Evolutionary conservation across 2,113 vertebrate genomes (phyloP).

Genomic region (Pachyramphus minor): DNA sequence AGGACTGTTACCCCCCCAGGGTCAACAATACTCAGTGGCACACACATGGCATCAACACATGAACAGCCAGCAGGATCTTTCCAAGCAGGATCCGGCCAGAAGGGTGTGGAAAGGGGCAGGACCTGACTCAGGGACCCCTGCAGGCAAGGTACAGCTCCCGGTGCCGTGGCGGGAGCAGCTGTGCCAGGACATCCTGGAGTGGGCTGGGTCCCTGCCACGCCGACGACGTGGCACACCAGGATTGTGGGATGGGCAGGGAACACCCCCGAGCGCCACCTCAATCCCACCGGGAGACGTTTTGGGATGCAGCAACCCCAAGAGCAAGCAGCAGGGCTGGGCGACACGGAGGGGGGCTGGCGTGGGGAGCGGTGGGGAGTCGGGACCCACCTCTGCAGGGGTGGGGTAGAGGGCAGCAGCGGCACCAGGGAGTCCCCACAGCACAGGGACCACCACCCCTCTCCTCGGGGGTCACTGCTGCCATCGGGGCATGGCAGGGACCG

Average conservation of each 20-base stretch:
- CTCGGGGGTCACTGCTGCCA: background rate
- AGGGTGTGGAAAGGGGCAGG: background rate
- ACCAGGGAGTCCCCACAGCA: background rate
- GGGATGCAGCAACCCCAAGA: background rate
- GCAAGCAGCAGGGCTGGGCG: background rate
- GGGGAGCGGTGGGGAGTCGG: too few species aligned
- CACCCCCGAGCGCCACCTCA: background rate
- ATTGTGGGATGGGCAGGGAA: background rate
- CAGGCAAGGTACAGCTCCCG: background rate
- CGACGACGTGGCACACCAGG: background rate
- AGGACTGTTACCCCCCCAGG: background rate
- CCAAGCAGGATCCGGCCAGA: background rate
- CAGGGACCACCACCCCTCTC: background rate
- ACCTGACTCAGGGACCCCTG: background rate
- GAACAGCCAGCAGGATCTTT: background rate
- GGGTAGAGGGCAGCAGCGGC: background rate
- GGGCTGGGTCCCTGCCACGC: background rate
- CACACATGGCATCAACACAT: background rate
- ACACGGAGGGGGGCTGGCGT: background rate
- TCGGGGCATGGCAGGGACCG: accelerated
- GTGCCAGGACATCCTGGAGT: background rate
- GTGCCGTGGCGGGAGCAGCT: accelerated
- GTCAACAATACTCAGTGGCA: background rate
- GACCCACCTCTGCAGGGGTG: background rate
- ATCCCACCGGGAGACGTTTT: accelerated